Conservation (phyloP, 2,888 invertebrate genomes). For the Polylopha cassiicola region DNA sequence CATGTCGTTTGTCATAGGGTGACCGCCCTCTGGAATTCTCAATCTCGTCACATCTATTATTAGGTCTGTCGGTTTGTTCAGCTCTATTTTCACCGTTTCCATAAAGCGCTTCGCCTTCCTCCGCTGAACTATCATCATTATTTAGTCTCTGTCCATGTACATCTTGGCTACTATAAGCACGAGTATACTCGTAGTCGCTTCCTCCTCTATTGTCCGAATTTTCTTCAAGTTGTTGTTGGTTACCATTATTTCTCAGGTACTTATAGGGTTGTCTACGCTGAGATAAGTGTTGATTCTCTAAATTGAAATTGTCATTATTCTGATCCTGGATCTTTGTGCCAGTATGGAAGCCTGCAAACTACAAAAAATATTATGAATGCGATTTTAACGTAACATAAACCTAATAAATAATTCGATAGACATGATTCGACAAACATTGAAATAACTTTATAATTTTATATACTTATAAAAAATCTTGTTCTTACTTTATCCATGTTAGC, state of each 20-base stretch:
- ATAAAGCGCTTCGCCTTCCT: constrained; percentile 42
- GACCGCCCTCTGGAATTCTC: constrained; percentile 33
- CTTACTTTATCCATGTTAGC: too few relatives aligned
- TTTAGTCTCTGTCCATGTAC: too few relatives aligned
- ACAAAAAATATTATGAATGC: constrained; percentile 8
- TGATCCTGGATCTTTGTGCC: constrained; percentile 31
- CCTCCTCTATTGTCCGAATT: constrained; percentile 2
- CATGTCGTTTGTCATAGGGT: constrained; percentile 38
- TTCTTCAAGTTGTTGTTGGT: constrained; percentile 31
- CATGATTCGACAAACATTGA: too few relatives aligned
- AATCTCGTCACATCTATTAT: too few relatives aligned
- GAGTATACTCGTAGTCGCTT: too few relatives aligned
- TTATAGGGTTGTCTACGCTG: constrained; percentile 30
- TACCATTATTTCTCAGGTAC: constrained; percentile 32
- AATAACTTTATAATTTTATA: too few relatives aligned
- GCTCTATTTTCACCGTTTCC: constrained; percentile 30
- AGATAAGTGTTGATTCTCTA: constrained; percentile 23
- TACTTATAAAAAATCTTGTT: too few relatives aligned
- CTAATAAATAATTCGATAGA: too few relatives aligned
- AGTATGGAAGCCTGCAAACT: constrained; percentile 39
- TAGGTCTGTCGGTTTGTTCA: constrained; percentile 32
- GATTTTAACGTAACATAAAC: neutral
- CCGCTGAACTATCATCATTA: constrained; percentile 31
- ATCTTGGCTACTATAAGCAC: too few relatives aligned
- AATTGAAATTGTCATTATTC: constrained; percentile 28